Base-by-base conservation (phyloP, 2,113 vertebrate species). In the Centropus unirufus region DNA sequence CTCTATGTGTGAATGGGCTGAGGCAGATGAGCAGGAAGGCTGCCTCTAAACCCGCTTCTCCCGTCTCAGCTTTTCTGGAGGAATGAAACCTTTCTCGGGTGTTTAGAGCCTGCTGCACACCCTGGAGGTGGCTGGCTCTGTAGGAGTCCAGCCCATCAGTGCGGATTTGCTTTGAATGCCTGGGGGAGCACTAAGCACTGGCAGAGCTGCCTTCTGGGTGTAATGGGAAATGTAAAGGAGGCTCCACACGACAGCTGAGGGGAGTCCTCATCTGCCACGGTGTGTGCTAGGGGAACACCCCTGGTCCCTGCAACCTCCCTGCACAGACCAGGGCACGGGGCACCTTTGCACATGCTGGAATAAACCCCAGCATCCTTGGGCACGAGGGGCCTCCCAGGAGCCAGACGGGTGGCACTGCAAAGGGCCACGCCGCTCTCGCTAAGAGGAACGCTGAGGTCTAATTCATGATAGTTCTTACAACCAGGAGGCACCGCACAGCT, bases 1-100 rank as follows among this genome's bases (percentile, higher is more conserved):
- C 21, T 91, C 61, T 32, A 11, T 51, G 76, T 92, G 89, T 92
- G 90, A 91, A 96, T 79, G 39, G 75, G 57, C 58, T 47, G 52
- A 70, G 63, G 61, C 9, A 78, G 62, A 52, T 3, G 5, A 67
- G 66, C 39, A 52, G 73, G 55, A 83, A 85, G 55, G 42, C 27
- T 86, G 39, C n/a, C 52, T 78, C 66, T 67, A 52, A 95, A 78
- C 47, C 69, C 88, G 55, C 29, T 61, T 52, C 84, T 47, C 29
- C 29, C 59, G 4, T 32, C 73, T 82, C 7, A 4, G 69, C 64
- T 91, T 47, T 91, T 86, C 83, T 84, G 77, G 69, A 92, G 89
- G 68, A 74, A 91, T 46, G 63, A 77, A 51, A 63, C 64, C 17
- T 67, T 70, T 75, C 57, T 64, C 69, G 40, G 70, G 46, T 87